Base-by-base conservation (phyloP, 2,888 invertebrate species). In the Phymatocera aterrima region DNA sequence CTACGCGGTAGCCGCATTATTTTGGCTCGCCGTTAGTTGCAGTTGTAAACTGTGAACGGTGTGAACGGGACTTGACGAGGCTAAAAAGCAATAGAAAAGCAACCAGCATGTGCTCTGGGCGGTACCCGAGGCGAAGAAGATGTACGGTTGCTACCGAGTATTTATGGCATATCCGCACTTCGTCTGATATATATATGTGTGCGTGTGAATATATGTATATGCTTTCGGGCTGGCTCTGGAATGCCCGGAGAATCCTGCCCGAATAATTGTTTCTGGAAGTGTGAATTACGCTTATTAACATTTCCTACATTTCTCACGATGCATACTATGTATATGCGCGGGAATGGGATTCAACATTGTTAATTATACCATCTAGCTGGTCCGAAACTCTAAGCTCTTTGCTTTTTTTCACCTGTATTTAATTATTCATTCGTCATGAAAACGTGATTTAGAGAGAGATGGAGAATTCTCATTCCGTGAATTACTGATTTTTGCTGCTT, bases 101-200 rank as follows among this genome's bases (percentile, higher is more conserved):
- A 18, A 48, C 24, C 84, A 87, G 90, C 90, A 90, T 89, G 90
- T 90, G 90, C 89, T 89, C 81, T 83, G 89, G 90, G 90, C 88
- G 88, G 86, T 86, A 87, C 85, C 87, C 86, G 86, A 85, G n/a
- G 84, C 87, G 88, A 88, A 88, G 86, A 88, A 90, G 90, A 90
- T 89, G 88, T 90, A 90, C 89, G 87, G 87, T 87, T 82, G 85
- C 85, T 86, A 83, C 79, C 84, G 87, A 88, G 89, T 90, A 90
- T 90, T 90, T 90, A 90, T 88, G 90, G 90, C 88, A 86, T 89
- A 89, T 90, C 87, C 88, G 87, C 87, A 86, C 88, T 85, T 83
- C 83, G 83, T 84, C 85, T 83, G 83, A 85, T 84, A 82, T 83
- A 85, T 83, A 82, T 83, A 81, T 72, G 51, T 51, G 28, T 21